Base-by-base conservation (phyloP, 2,888 invertebrate genomes). In the Tenthredo livida region DNA sequence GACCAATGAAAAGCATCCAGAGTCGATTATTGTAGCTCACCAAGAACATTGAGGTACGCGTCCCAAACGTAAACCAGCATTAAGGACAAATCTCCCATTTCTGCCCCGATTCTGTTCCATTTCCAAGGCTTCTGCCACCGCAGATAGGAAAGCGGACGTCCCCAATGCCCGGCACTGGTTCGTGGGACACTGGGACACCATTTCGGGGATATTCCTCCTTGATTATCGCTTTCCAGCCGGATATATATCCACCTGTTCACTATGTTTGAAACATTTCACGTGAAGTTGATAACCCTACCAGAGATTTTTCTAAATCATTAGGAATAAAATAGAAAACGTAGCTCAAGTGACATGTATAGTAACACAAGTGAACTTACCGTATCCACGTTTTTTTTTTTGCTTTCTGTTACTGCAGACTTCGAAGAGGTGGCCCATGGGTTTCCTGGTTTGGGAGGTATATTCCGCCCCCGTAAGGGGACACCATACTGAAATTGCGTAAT, bases 121-220 rank as follows among this genome's bases (percentile, higher is more conserved):
- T 73, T 73, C 47, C 4, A 73, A 47, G 73, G 47, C 73, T 40
- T 15, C 73, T 73, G 73, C 25, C 25, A 43, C 43, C 40, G 43
- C 73, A 73, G 73, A 73, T 73, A 73, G 73, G 73, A 73, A 73
- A 73, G 47, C 73, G 73, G 73, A 73, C 73, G 40, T 73, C 43
- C 73, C 73, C 73, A 61, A 37, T 73, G 73, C 21, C 73, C 43
- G 25, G 47, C 73, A 6, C 73, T 25, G 47, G 12, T 73, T 73
- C 47, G 47, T 47, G n/a, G 73, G 73, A 40, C 21, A 43, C 73
- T 47, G n/a, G 73, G 73, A 40, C 21, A 43, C 40, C 40, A 43
- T 73, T 73, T 47, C 43, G 12, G 15, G 43, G 73, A 47, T 73
- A 73, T 73, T 73, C 37, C 70, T 70, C 37, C 70, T 70, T 70